A percentile compares a stretch with the other conserved stretches of the same genome.
These are phyloP conservation scores for Triops longicaudatus DNA, from an alignment of 1,140 invertebrate species.

Conservation along the genomic window DNA sequence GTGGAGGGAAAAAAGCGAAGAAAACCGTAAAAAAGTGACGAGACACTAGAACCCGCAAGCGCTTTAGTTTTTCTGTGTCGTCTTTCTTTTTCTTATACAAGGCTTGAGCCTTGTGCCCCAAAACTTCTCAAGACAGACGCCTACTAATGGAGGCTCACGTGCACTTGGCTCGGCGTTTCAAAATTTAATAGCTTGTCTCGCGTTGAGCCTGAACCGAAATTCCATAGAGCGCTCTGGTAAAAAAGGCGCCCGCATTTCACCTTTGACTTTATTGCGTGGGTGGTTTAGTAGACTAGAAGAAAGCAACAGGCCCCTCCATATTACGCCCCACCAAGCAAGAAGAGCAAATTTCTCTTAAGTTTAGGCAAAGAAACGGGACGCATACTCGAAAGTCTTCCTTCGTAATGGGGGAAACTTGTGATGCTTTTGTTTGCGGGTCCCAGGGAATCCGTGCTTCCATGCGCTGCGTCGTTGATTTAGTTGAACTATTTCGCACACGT, in stretches of 20 bases:
- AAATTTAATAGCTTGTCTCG: neutral
- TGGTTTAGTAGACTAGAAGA: neutral
- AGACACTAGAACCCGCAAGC: neutral
- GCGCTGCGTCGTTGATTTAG: too few species aligned
- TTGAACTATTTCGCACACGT: neutral
- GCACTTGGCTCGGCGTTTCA: neutral
- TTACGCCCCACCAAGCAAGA: neutral
- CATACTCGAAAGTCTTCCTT: too few species aligned
- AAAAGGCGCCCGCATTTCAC: too few species aligned
- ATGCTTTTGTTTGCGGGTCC: too few species aligned
- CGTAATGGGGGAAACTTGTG: too few species aligned
- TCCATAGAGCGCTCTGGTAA: neutral
- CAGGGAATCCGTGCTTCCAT: too few species aligned
- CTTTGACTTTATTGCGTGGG: neutral
- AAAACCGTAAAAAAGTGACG: neutral
- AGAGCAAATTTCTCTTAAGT: neutral
- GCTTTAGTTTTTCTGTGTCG: neutral
- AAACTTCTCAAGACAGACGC: neutral
- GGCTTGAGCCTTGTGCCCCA: too few species aligned
- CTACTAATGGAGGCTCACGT: slow-evolving; percentile 1
- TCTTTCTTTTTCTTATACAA: neutral
- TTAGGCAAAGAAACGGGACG: neutral
- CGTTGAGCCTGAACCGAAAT: neutral
- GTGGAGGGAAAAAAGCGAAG: neutral
- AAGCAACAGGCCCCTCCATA: neutral